These are phyloP conservation scores for Eupelmus urozonus DNA, from an alignment of 2,888 invertebrate species.

Conservation along the genomic window DNA sequence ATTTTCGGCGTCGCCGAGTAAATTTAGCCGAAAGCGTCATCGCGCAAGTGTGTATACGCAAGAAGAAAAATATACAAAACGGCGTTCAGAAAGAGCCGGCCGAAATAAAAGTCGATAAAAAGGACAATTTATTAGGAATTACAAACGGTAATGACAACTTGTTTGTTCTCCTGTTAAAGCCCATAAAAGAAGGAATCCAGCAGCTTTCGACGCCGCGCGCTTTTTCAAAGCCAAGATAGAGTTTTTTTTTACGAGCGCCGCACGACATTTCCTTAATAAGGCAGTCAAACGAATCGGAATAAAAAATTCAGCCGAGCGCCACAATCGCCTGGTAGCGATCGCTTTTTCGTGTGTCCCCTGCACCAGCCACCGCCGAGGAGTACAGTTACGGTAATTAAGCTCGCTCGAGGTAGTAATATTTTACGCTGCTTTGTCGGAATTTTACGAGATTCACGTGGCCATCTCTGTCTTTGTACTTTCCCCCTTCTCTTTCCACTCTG, in stretches of 20 bases:
- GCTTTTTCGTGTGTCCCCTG: constrained; percentile 13
- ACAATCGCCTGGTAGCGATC: constrained; percentile 46
- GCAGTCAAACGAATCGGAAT: constrained; percentile 42
- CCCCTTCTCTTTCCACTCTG: constrained; percentile 38
- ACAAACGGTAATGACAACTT: constrained; percentile 46
- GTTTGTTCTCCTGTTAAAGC: constrained; percentile 52
- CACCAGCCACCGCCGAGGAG: constrained; percentile 21
- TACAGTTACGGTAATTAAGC: constrained; percentile 58
- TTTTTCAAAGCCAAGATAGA: constrained; percentile 43
- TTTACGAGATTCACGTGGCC: constrained; percentile 27
- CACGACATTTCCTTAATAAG: constrained; percentile 56
- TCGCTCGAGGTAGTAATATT: constrained; percentile 37
- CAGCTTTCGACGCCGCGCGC: constrained; percentile 8
- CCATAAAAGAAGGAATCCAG: constrained; percentile 51
- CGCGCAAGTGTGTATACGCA: not conserved
- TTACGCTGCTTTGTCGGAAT: constrained; percentile 54
- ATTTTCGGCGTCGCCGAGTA: not conserved
- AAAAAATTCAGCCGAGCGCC: constrained; percentile 39
- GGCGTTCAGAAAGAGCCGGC: not conserved
- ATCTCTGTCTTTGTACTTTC: constrained; percentile 55
- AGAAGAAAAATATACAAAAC: not conserved
- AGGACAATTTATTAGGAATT: constrained; percentile 47
- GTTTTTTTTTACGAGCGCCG: constrained; percentile 52
- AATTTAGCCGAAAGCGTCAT: not conserved
- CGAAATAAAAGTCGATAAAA: constrained; percentile 43